Evolutionary conservation across 2,888 invertebrate species (phyloP).

Genomic region (Acleris holmiana): DNA sequence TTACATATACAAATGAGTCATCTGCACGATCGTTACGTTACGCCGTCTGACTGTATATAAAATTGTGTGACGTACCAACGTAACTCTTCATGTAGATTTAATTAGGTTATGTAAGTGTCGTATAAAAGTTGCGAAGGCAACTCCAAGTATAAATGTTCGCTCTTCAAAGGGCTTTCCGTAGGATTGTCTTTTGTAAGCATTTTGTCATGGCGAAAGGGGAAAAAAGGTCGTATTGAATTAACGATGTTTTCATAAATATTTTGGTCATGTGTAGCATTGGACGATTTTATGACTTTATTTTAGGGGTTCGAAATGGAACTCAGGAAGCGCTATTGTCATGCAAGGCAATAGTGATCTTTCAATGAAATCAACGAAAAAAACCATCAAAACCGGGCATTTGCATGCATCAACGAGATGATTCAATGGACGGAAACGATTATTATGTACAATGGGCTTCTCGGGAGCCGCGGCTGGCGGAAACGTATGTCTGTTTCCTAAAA

Average conservation of each 20-base stretch:
- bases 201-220: conserved; percentile 8
- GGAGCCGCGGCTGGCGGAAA: conserved; percentile 35
- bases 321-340: conserved; percentile 39
- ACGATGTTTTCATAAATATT: conserved; percentile 14
- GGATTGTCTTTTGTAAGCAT: conserved; percentile 17
- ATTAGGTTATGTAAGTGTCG: conserved; percentile 18
- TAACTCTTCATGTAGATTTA: conserved; percentile 16
- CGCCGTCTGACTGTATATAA: conserved; percentile 39
- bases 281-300: conserved; percentile 2
- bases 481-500: conserved; percentile 34
- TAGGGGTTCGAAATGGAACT: conserved; percentile 10
- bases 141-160: neutral
- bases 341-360: conserved; percentile 51
- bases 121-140: conserved; percentile 12
- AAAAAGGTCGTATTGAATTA: conserved; percentile 17
- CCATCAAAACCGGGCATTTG: conserved; percentile 43
- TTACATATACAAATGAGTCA: conserved; percentile 60
- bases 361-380: conserved; percentile 57
- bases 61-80: conserved; percentile 15
- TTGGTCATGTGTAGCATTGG: neutral
- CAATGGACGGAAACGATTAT: conserved; percentile 75
- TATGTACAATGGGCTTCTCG: conserved; percentile 67
- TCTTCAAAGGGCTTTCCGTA: conserved; percentile 1
- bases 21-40: conserved; percentile 60
- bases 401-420: conserved; percentile 56